Evolutionary conservation across 2,113 vertebrate genomes (phyloP), one percentile per base, ranked within the genome.

Genomic region (Ondatra zibethicus): DNA sequence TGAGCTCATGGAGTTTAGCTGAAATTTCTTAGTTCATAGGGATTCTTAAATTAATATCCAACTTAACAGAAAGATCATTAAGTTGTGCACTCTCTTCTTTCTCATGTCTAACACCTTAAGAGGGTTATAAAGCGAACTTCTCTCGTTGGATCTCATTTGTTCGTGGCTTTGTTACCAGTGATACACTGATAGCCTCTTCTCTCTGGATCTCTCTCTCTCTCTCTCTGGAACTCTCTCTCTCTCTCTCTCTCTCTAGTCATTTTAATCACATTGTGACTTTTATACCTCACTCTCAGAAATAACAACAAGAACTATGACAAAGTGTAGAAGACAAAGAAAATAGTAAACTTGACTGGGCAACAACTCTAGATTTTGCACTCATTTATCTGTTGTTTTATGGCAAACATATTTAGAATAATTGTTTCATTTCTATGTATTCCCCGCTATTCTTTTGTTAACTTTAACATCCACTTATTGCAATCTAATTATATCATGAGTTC

Each of bases 11-110:
- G 84, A 47, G 63, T 29, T 21, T 50, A 65, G 14, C 88, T 39
- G 16, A 50, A 1, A 66, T 96, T 96, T 96, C 42, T 90, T 94
- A 92, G 78, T 45, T 31, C 92, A 19, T 93, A 47, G 12, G 0
- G 93, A 55, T 47, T 77, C 21, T 89, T 85, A 94, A 96, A 81
- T 89, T 85, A 82, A 93, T 65, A 89, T 89, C 78, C 81, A 95
- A 47, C 81, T 80, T 55, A 52, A 86, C 14, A 55, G 29, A 36
- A 63, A 31, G 39, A n/a, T 88, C 9, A 91, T 2, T 0, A 55
- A 23, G 5, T 75, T 47, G 1, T 31, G 66, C 47, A 50, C 9
- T 19, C 23, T 77, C n/a, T 72, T 58, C 25, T 65, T 75, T n/a
- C 16, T 36, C 12, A 58, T 70, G 23, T 72, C 10, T 47, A 66